These are phyloP conservation scores for Tokudaia tokunoshimensis DNA, from an alignment of 2,797 vertebrate species.

Conservation along the genomic window DNA sequence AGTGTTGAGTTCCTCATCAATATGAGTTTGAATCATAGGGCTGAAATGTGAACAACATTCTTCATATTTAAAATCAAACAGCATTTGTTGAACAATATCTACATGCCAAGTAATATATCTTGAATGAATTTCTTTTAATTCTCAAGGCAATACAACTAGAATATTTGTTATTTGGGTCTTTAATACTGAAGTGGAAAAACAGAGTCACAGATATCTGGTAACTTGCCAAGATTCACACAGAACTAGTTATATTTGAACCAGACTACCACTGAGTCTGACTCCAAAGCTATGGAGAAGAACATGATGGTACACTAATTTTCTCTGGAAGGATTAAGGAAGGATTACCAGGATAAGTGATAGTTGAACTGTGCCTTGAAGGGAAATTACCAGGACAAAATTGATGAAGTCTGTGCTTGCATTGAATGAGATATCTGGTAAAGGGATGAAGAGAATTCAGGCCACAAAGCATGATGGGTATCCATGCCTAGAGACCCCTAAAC, in stretches of 20 bases:
- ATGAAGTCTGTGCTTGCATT: background rate
- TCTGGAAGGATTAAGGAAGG: background rate
- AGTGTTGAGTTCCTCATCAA: background rate
- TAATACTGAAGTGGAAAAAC: background rate
- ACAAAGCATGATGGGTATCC: background rate
- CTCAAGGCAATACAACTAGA: background rate
- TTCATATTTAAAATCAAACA: background rate
- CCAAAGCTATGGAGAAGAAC: too few relatives aligned
- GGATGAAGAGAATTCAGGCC: background rate
- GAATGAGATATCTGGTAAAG: background rate
- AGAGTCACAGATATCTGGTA: background rate
- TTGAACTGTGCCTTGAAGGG: slow-evolving; percentile 1
- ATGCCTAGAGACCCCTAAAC: background rate
- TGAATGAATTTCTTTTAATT: background rate
- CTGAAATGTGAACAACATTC: background rate
- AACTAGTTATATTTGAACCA: too few relatives aligned
- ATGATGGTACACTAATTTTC: too few relatives aligned
- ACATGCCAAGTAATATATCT: background rate
- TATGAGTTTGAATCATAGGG: background rate
- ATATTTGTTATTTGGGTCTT: background rate
- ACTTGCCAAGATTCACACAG: background rate
- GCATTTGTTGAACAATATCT: background rate
- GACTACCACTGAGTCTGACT: too few relatives aligned
- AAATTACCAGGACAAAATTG: background rate
- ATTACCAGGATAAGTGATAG: background rate